Conservation (phyloP, 2,113 vertebrate genomes). For the Lasiurus cinereus region DNA sequence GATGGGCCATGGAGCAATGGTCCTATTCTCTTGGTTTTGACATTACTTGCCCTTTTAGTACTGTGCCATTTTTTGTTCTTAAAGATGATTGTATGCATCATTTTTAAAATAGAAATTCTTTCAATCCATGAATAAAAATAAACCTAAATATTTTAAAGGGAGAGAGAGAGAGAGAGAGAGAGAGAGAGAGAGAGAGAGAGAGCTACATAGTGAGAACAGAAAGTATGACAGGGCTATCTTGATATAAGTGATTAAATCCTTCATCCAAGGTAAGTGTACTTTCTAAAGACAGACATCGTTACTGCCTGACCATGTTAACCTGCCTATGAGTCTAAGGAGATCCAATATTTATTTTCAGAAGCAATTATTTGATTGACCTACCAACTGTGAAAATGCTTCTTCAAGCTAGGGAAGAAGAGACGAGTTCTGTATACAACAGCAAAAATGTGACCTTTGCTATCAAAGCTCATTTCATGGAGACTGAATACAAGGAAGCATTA, state of each 20-base stretch:
- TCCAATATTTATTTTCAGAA: constrained; percentile 79
- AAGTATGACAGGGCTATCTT: constrained; percentile 74
- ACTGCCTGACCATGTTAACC: constrained; percentile 82
- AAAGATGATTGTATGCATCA: constrained; percentile 55
- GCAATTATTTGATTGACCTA: constrained; percentile 76
- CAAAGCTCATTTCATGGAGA: background rate
- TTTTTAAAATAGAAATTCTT: constrained; percentile 64
- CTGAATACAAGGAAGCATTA: background rate
- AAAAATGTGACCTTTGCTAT: background rate
- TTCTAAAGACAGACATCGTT: constrained; percentile 79
- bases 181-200: no score
- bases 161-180: background rate
- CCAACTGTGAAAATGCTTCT: constrained; percentile 69
- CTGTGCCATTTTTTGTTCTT: constrained; percentile 2
- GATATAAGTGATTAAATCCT: constrained; percentile 80
- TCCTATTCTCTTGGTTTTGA: background rate
- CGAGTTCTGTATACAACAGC: background rate
- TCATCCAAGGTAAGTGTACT: constrained; percentile 79
- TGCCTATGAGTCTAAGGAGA: constrained; percentile 75
- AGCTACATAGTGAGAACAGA: background rate
- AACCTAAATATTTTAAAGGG: background rate
- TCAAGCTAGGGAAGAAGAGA: background rate
- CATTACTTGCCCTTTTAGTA: background rate
- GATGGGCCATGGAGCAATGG: background rate
- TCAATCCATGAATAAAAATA: constrained; percentile 60